Evolutionary conservation across 2,797 vertebrate genomes (phyloP), one percentile per base, ranked within the genome.

Genomic region (Leptoclinus maculatus): DNA sequence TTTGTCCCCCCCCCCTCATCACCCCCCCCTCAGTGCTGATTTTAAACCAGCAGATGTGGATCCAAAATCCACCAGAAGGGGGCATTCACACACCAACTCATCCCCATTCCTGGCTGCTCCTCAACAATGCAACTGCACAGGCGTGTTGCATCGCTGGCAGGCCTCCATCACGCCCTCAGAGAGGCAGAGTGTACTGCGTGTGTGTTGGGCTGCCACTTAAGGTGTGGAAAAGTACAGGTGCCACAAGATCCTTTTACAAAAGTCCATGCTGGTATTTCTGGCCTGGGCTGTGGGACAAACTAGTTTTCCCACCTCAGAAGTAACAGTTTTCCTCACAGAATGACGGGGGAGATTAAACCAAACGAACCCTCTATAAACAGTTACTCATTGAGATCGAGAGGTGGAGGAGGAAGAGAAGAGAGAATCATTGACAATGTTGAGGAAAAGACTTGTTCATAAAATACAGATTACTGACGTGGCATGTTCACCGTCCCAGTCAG

Each of bases 41-140:
- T 21, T 16, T 51, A 32, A 43, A 3, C 16, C 29, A 29, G 11
- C 70, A 41, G 45, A 47, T 82, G 81, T 66, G 17, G 47, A 66
- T 74, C 83, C 56, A 29, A 49, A 64, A 9, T 67, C 47, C 25
- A 77, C 94, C 95, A 95, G 87, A 62, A 94, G 95, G 92, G 92
- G 94, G 93, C 93, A 67, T 79, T 74, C 66, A 70, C 32, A 53
- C 82, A 78, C 74, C 71, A 53, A 38, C 67, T 72, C 71, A 51
- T 76, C 59, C 49, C 43, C 67, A 43, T 11, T 32, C 68, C 2
- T 45, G 56, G 7, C 34, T n/a, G 66, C 5, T 62, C 47, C 49
- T 77, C 41, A 32, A 41, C 69, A 43, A 5, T 70, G 75, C 63
- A 79, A 85, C 67, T n/a, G 9, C 21, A 17, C 34, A 38, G 59